Evolutionary conservation across 2,888 invertebrate genomes (phyloP).

Genomic region (Nemurella pictetii): DNA sequence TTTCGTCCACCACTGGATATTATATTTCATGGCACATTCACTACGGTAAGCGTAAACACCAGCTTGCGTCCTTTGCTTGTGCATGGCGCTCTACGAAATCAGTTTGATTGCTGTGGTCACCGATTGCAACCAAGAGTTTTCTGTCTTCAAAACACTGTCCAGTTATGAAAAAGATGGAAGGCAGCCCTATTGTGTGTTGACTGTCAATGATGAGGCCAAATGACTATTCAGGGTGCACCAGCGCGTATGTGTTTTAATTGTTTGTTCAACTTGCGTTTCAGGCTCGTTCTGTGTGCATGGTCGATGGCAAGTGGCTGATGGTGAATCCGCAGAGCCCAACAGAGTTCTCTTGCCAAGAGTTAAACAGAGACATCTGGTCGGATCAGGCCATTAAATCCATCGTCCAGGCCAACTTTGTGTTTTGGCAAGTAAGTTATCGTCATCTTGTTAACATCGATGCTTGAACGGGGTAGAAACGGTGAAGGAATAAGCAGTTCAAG

Average conservation of each 20-base stretch:
- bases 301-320: slow-evolving; percentile 65
- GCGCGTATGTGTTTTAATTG: not conserved
- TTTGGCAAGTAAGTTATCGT: slow-evolving; percentile 63
- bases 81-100: no score
- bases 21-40: slow-evolving; percentile 63
- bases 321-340: slow-evolving; percentile 71
- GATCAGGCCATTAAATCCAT: slow-evolving; percentile 61
- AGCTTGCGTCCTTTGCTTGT: no score
- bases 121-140: not conserved
- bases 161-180: not conserved
- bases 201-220: no score
- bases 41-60: slow-evolving; percentile 54
- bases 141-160: not conserved
- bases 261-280: slow-evolving; percentile 43
- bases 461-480: no score
- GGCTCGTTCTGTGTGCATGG: slow-evolving; percentile 60
- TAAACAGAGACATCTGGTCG: slow-evolving; percentile 74
- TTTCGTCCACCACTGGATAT: slow-evolving; percentile 71
- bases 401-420: slow-evolving; percentile 65
- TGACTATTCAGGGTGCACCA: no score
- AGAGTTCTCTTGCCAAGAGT: slow-evolving; percentile 68
- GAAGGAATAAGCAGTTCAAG: no score
- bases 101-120: not conserved
- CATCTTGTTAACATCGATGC: no score
- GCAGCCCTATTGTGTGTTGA: no score